Conservation (phyloP, 2,888 invertebrate species). For the Zygothrica quintamaculata region DNA sequence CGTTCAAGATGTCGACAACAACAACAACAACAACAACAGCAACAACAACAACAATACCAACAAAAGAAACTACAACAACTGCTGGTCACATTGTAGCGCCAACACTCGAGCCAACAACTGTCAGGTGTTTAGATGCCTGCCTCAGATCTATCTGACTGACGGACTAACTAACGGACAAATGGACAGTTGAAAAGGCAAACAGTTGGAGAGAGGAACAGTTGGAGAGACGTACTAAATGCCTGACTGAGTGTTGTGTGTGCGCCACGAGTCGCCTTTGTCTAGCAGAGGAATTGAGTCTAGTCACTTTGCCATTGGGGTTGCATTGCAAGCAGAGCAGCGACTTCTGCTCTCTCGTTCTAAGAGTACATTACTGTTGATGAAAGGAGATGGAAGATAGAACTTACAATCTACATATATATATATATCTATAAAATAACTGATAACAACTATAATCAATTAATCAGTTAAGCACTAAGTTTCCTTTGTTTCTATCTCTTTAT, state of each 20-base stretch:
- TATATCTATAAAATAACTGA: no score
- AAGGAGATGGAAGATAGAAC: no score
- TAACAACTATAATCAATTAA: no score
- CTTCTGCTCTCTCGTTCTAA: no score
- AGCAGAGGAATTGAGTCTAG: conserved; percentile 5
- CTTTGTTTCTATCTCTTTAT: no score
- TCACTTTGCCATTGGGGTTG: conserved; percentile 4
- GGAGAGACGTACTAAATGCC: background rate
- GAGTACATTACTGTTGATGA: no score
- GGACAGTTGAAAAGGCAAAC: background rate
- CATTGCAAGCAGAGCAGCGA: no score
- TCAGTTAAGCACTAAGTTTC: no score
- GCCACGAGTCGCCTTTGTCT: conserved; percentile 61
- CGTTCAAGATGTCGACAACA: conserved; percentile 33
- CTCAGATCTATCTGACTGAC: conserved; percentile 32
- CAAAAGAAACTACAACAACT: conserved; percentile 41
- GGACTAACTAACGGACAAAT: background rate
- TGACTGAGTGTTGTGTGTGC: conserved; percentile 29
- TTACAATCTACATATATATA: no score
- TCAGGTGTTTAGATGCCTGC: conserved; percentile 74
- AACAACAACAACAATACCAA: conserved; percentile 44
- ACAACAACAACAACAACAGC: conserved; percentile 47
- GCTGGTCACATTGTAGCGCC: conserved; percentile 62
- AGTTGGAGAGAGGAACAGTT: background rate
- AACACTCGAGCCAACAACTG: conserved; percentile 67